Percentiles rank a stretch among this genome's conserved stretches.
Evolutionary conservation across 2,888 invertebrate species (phyloP).

Genomic region (Colostygia pectinataria): DNA sequence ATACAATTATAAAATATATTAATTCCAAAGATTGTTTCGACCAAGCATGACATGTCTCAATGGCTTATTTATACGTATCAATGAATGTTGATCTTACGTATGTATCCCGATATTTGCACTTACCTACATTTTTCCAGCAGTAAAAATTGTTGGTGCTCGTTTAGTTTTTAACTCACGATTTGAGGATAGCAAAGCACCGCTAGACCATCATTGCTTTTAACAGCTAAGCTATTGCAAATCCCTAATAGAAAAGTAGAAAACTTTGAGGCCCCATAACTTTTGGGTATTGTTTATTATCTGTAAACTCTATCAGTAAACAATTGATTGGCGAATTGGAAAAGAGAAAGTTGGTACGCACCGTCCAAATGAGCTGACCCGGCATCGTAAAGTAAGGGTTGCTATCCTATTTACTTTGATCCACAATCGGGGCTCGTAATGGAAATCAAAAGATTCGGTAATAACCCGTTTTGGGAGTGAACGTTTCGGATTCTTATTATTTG

Average conservation of each 20-base stretch:
- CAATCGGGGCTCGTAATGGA: slow-evolving; percentile 20
- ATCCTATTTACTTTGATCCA: slow-evolving; percentile 28
- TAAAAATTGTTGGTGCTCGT: no score
- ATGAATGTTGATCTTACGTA: no score
- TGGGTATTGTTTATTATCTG: slow-evolving; percentile 16
- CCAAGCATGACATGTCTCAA: no score
- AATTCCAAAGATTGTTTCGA: no score
- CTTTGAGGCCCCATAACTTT: slow-evolving; percentile 1
- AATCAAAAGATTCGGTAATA: slow-evolving; percentile 24
- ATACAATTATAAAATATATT: no score
- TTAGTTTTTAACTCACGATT: no score
- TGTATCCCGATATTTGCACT: no score
- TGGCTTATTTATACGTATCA: no score
- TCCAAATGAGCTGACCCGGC: slow-evolving; percentile 25
- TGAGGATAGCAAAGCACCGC: no score
- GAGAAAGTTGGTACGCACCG: slow-evolving; percentile 19
- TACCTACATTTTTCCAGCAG: no score
- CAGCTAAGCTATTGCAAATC: no score
- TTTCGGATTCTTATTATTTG: slow-evolving; percentile 1
- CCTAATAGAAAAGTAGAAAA: neutral
- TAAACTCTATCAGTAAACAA: slow-evolving; percentile 15
- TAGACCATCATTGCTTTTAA: no score
- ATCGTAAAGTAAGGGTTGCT: slow-evolving; percentile 26
- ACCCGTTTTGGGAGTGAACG: slow-evolving; percentile 14
- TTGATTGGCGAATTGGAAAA: slow-evolving; percentile 18